These are phyloP conservation scores for Hestina assimilis DNA, from an alignment of 1,140 invertebrate species.

Conservation along the genomic window DNA sequence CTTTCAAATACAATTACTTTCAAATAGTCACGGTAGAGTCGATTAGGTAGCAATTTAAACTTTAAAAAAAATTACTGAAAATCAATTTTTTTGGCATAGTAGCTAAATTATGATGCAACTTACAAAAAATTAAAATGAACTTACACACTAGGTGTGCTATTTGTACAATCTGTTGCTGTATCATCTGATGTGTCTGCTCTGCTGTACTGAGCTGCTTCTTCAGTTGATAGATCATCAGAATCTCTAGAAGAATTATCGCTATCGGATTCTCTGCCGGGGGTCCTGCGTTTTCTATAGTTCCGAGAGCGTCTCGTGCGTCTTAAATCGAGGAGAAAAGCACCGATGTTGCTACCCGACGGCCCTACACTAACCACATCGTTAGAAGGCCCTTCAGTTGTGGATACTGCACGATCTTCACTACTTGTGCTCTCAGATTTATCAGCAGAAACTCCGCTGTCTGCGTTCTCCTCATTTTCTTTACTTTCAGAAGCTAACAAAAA, in stretches of 20 bases:
- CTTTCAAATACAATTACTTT: too few relatives aligned
- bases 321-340: conserved; percentile 56
- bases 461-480: conserved; percentile 67
- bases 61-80: too few relatives aligned
- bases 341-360: conserved; percentile 56
- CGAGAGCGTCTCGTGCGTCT: conserved; percentile 43
- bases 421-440: conserved; percentile 75
- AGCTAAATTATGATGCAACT: too few relatives aligned
- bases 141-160: conserved; percentile 30
- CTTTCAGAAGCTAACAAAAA: conserved; percentile 41
- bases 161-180: conserved; percentile 26
- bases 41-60: too few relatives aligned
- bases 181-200: conserved; percentile 27
- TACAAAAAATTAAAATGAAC: conserved; percentile 1
- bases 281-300: conserved; percentile 65
- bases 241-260: conserved; percentile 55
- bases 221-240: conserved; percentile 62
- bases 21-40: too few relatives aligned
- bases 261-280: conserved; percentile 57
- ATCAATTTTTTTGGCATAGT: too few relatives aligned
- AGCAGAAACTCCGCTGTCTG: conserved; percentile 69
- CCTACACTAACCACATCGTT: conserved; percentile 56
- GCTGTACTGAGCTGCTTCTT: conserved; percentile 31
- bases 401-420: conserved; percentile 53
- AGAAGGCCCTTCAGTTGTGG: conserved; percentile 38